Evolutionary conservation across 2,113 vertebrate species (phyloP), one percentile per base, ranked within the genome.

Genomic region (Paralichthys olivaceus): DNA sequence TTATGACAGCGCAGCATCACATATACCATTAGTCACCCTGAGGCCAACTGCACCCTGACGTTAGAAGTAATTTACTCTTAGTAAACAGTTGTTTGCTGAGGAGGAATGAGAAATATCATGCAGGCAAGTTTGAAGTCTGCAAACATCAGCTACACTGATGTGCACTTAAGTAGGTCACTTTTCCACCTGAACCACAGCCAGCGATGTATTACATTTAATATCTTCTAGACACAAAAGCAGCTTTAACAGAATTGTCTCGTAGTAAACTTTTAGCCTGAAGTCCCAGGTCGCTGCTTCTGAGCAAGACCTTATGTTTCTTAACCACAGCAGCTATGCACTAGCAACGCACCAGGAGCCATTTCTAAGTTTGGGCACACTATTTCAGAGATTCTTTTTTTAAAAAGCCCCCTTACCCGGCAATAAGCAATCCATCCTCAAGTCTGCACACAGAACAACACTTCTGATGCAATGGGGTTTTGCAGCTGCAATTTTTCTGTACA

Each of bases 401-500:
- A 26, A 11, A 43, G 40, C 9, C 40, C 26, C 43, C 13, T 61
- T 19, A 25, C 29, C 66, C 7, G 70, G 81, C 53, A 49, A 80
- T 13, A 76, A 68, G 49, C 28, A 60, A 60, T 57, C 54, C 32
- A 34, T 19, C 70, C 57, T 43, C 28, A 62, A 54, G 56, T 72
- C 57, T 28, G 53, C 45, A 22, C 54, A 71, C 7, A 53, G 34
- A 20, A 58, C 58, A 54, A 51, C 47, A 69, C 28, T 29, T 56
- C 32, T 68, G 49, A 57, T 55, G 63, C 55, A 81, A 67, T 65
- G 7, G 19, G 2, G 7, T n/a, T 49, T 26, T 37, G n/a, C 19
- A 2, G 4, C 53, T 78, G n/a, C 51, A 57, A 32, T 23, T 49
- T 68, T 74, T 6, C 64, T 90, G 76, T 65, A 80, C 87, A 90